Evolutionary conservation across 2,113 vertebrate species (phyloP), one percentile per base, ranked within the genome.

Genomic region (Anolis carolinensis): DNA sequence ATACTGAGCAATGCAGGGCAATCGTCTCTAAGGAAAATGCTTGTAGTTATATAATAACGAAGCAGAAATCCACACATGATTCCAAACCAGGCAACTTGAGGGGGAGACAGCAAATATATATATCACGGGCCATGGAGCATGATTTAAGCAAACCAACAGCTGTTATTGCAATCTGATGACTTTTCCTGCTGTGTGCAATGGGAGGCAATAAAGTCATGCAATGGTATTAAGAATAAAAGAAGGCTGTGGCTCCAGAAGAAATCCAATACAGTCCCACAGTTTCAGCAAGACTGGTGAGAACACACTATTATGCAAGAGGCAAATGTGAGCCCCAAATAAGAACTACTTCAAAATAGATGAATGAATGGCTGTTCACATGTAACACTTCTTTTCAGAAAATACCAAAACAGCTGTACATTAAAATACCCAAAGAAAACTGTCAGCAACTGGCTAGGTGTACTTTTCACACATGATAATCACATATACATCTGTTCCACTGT

Each of bases 231-330:
- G 81, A 92, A 84, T 75, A 63, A 91, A 92, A 88, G 92, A 92
- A 44, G 30, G 88, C 90, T 89, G 70, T 79, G 79, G 21, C 86
- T 90, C 89, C 71, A 89, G 86, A 87, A 44, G 83, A 91, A 89
- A 90, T 13, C 2, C 4, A 94, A 92, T 94, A 93, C 48, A 90
- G 84, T 86, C 86, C 92, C 87, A 94, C 88, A 92, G 91, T 91
- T 84, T 94, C 86, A 79, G 10, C 83, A 92, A 55, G 34, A 91
- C 34, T 85, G 92, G 55, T 83, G 89, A 75, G 83, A 92, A 88
- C 90, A 94, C 94, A 70, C 79, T 75, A 10, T 36, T 5, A 50
- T 77, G 67, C 90, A 93, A 86, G 83, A 90, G 82, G 85, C 82
- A 92, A 89, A 68, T 92, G 81, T 89, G 81, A 92, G 84, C 87